phyloP scores from a whole-genome alignment of 2,797 vertebrate species.

The Dermochelys coriacea region DNA sequence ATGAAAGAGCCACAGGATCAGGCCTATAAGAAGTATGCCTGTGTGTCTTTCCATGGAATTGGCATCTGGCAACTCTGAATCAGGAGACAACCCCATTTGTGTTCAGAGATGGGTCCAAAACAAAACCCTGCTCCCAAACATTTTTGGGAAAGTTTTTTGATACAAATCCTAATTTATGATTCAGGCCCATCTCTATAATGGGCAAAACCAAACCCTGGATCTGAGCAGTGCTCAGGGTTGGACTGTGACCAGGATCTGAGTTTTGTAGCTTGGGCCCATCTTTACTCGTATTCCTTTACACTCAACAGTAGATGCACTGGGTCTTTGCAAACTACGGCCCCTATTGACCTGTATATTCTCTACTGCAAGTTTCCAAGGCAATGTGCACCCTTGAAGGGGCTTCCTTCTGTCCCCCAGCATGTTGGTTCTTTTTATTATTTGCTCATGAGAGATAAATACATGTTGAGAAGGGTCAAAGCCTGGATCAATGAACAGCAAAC shows the following conservation, averaged over 20 bases:
- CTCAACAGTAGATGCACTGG: constrained; percentile 27
- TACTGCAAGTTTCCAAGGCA: constrained; percentile 47
- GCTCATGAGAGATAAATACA: constrained; percentile 62
- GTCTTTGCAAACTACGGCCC: constrained; percentile 44
- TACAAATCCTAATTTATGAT: background rate
- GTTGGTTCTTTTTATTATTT: constrained; percentile 59
- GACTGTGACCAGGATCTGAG: constrained; percentile 1
- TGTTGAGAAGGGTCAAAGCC: constrained; percentile 23
- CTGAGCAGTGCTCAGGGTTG: background rate
- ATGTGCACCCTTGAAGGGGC: constrained; percentile 49
- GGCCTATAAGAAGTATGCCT: background rate
- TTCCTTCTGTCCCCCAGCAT: constrained; percentile 39
- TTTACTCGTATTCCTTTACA: constrained; percentile 27
- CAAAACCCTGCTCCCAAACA: background rate
- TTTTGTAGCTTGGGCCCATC: background rate
- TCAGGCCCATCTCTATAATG: background rate
- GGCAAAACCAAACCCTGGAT: background rate
- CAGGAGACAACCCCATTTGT: background rate
- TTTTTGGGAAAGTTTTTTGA: background rate
- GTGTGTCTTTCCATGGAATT: background rate
- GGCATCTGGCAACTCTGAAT: background rate
- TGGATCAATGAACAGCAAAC: constrained; percentile 63
- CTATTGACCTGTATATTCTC: constrained; percentile 41
- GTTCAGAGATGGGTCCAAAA: background rate
- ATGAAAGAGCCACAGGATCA: background rate